Base-by-base conservation (phyloP, 2,113 vertebrate species). In the Phylloscopus whistleri region DNA sequence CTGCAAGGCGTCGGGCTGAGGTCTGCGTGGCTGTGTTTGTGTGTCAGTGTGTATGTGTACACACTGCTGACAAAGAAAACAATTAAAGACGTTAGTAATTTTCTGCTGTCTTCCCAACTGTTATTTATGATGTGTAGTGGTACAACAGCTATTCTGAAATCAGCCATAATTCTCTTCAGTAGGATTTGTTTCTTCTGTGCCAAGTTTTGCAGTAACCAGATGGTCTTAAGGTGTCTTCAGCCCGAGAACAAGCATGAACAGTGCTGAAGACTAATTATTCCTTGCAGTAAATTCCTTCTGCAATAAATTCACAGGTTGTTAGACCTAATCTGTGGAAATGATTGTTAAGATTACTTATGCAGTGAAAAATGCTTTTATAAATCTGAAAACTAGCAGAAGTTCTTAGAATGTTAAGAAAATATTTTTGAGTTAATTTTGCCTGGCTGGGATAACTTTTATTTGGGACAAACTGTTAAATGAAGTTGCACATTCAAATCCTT, bases 201-300 rank as follows among this genome's bases (percentile, higher is more conserved):
- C 90, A 96, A 43, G 87, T 53, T 78, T 93, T 96, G 82, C 73
- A 68, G 82, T 59, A 85, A 91, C 95, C 93, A 97, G 94, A 93
- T 95, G 90, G 95, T 94, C 94, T 96, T 94, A 89, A 97, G 94
- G 93, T 97, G 94, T 98, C 97, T 97, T 98, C 96, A 93, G 80
- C 74, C 90, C 63, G 72, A 92, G 90, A 95, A 73, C 95, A 93
- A 90, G 92, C 96, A 95, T 93, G 86, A 98, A 63, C 83, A 64
- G 76, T 70, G 85, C 84, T 85, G 75, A 94, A 90, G 84, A 95
- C 93, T 98, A 96, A 97, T 98, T 98, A 97, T 91, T 93, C 84
- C 53, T 95, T 90, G 94, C 95, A 84, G 76, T 98, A 97, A 98
- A 98, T 97, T 97, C 74, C 82, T 97, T 92, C 66, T 97, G 95